Base-by-base conservation (phyloP, 2,113 vertebrate genomes). In the Poeciliopsis occidentalis region DNA sequence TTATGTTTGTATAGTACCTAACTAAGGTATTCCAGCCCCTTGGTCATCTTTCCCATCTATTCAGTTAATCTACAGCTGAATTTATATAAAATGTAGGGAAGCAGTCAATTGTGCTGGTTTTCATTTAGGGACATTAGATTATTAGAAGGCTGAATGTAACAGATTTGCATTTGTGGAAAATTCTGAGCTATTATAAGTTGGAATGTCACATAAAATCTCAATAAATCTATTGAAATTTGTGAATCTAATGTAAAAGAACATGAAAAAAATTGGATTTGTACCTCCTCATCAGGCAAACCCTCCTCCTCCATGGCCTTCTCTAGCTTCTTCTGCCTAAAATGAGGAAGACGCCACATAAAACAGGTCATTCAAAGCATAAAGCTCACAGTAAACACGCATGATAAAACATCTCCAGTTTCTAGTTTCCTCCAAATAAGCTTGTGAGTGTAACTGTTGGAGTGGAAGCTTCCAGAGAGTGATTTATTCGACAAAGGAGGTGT, bases 271-370 rank as follows among this genome's bases (percentile, higher is more conserved):
- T 41, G 37, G 17, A 66, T 8, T 41, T 39, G 26, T 74, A 99
- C 98, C 95, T 99, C 98, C 82, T 99, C 97, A 31, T 99, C 97
- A 64, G 95, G 96, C 31, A 99, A 90, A 34, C 98, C 98, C 90
- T 99, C 98, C 30, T 99, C 96, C 34, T 99, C 97, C 98, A 99
- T 99, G 78, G 95, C 97, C 75, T 98, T 97, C 92, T 99, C 98
- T 71, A 99, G 92, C 85, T 99, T 98, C 92, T 97, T 99, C 91
- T 99, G 98, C 93, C 98, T 90, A 19, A 44, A 73, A 82, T 44
- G 10, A 60, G 66, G 37, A 39, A 19, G 15, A 32, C 64, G 10
- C 30, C 32, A 32, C 12, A 70, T 19, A 47, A 47, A 47, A 17
- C 44, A 19, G 44, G 44, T 47, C 44, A 19, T 47, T 47, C 17